These are phyloP conservation scores for Byasa hedistus DNA, from an alignment of 2,888 invertebrate genomes.

Conservation along the genomic window DNA sequence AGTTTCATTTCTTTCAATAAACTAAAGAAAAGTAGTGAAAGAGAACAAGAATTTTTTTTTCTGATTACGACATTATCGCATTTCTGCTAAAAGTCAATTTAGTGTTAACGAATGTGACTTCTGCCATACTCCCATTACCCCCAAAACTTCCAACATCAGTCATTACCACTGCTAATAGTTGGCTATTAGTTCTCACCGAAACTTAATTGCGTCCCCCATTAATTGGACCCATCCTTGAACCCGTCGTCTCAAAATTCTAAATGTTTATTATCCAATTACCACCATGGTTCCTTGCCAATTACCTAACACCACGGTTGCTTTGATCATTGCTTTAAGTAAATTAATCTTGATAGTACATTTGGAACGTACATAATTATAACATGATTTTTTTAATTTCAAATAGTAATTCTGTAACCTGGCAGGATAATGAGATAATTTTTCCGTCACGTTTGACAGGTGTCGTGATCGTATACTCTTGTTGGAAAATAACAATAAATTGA, in stretches of 20 bases:
- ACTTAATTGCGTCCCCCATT: slow-evolving; percentile 21
- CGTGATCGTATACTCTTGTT: no score
- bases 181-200: slow-evolving; percentile 15
- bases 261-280: slow-evolving; percentile 50
- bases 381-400: background rate
- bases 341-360: background rate
- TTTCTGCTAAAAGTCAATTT: no score
- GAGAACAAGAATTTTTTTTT: no score
- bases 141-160: background rate
- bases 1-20: no score
- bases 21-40: no score
- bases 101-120: no score
- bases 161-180: background rate
- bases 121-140: no score
- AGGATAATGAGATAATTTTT: no score
- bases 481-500: no score
- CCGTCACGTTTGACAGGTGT: no score
- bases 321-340: slow-evolving; percentile 6
- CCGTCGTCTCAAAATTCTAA: slow-evolving; percentile 33
- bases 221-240: slow-evolving; percentile 33
- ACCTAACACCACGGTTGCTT: background rate
- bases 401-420: background rate
- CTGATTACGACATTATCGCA: no score
- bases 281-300: slow-evolving; percentile 3
- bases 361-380: no score